A percentile compares a stretch with the other conserved stretches of the same genome.
These are phyloP conservation scores for Solenopsis invicta DNA, from an alignment of 1,140 invertebrate genomes.

Conservation along the genomic window DNA sequence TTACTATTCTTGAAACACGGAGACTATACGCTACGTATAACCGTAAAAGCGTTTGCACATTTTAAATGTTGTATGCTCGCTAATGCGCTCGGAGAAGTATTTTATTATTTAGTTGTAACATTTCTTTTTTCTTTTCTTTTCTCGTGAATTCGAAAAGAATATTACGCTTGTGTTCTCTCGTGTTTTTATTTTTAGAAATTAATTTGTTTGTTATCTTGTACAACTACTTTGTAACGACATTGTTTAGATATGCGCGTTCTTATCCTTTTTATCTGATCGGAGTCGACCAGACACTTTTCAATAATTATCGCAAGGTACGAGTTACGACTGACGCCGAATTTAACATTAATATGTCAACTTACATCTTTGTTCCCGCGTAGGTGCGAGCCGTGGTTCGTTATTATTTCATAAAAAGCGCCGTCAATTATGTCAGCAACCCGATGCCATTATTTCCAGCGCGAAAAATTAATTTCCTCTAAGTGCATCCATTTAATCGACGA, in stretches of 20 bases:
- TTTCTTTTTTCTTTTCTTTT: neutral
- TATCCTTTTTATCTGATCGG: neutral
- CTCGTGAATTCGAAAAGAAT: neutral
- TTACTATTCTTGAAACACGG: constrained; percentile 19
- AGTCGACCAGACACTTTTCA: neutral
- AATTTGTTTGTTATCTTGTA: neutral
- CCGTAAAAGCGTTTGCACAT: neutral
- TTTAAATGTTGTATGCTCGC: neutral
- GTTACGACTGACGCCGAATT: neutral
- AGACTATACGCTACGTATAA: neutral
- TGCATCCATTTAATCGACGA: constrained; percentile 64
- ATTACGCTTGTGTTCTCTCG: neutral
- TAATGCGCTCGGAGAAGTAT: neutral
- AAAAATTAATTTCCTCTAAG: constrained; percentile 74
- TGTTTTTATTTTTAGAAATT: constrained; percentile 14
- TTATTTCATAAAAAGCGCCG: constrained; percentile 53
- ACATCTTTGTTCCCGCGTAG: neutral
- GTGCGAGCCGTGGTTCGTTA: constrained; percentile 12
- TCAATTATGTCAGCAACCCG: constrained; percentile 61
- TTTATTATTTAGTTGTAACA: neutral
- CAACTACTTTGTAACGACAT: neutral
- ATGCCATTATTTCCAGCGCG: constrained; percentile 52
- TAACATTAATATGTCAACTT: constrained; percentile 8
- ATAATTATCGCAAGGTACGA: neutral
- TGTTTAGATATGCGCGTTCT: neutral